Base-by-base conservation (phyloP, 2,113 vertebrate genomes). In the Atherinomorus stipes region DNA sequence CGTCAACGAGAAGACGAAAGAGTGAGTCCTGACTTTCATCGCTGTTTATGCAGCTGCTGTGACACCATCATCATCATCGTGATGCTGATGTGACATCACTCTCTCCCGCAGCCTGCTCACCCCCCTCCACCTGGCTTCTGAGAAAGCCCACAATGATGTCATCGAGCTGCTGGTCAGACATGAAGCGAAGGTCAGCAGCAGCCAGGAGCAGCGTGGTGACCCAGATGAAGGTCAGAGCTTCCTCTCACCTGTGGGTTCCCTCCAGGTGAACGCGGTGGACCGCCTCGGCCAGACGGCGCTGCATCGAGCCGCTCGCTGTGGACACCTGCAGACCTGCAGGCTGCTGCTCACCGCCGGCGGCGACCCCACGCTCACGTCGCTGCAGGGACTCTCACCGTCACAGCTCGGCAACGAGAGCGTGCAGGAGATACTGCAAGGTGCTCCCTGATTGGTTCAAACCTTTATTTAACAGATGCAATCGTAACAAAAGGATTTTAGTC, bases 131-230 rank as follows among this genome's bases (percentile, higher is more conserved):
- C 90, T 97, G 23, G 96, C 96, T 1, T 94, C 96, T 25, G 96
- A 97, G 88, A 94, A 95, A 87, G 95, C 95, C 38, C 96, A 97
- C 83, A 96, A 97, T 5, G 96, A 97, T 58, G 95, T 97, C 74
- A 91, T 97, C 81, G 96, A 98, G 84, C 95, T 97, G 65, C 89
- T 98, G 42, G 95, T 97, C 88, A 97, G 97, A 81, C 96, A 97
- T 6, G 96, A 95, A 76, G 96, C 95, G n/a, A 96, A 97, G 95
- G 96, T 98, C 86, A 86, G 75, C n/a, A n/a, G n/a, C n/a, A n/a
- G n/a, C n/a, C n/a, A n/a, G n/a, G n/a, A n/a, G n/a, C n/a, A n/a
- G n/a, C n/a, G n/a, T n/a, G n/a, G n/a, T n/a, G n/a, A n/a, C n/a
- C n/a, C n/a, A n/a, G n/a, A n/a, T n/a, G n/a, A n/a, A n/a, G n/a